These are phyloP conservation scores for Oxystoma pomonae DNA, from an alignment of 2,888 invertebrate species.

Conservation along the genomic window DNA sequence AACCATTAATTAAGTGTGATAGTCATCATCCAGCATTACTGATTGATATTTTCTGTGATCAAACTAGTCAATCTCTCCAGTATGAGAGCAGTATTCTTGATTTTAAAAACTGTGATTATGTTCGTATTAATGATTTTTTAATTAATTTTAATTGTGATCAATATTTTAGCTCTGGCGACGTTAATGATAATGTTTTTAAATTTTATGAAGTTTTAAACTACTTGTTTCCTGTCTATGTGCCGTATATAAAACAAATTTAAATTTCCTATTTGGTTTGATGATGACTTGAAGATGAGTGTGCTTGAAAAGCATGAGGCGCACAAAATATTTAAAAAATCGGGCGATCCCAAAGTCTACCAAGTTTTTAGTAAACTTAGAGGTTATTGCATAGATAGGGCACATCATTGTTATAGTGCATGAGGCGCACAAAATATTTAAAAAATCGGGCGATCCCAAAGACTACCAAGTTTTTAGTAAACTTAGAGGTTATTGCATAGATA, in stretches of 20 bases:
- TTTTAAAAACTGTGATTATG: neutral
- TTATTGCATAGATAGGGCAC: neutral
- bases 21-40: neutral
- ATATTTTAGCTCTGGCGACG: neutral
- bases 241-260: neutral
- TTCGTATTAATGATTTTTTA: neutral
- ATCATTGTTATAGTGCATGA: neutral
- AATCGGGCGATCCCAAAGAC: neutral
- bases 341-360: neutral
- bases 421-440: neutral
- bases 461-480: neutral
- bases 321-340: neutral
- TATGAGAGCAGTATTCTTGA: neutral
- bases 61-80: neutral
- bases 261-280: neutral
- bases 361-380: neutral
- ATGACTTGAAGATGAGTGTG: neutral
- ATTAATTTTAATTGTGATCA: neutral
- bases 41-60: neutral
- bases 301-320: neutral
- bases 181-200: neutral
- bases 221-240: neutral
- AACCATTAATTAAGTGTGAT: neutral
- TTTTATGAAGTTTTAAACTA: neutral
- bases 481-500: neutral